phyloP scores from a whole-genome alignment of 2,888 invertebrate species.

The Drosophila rellima region DNA sequence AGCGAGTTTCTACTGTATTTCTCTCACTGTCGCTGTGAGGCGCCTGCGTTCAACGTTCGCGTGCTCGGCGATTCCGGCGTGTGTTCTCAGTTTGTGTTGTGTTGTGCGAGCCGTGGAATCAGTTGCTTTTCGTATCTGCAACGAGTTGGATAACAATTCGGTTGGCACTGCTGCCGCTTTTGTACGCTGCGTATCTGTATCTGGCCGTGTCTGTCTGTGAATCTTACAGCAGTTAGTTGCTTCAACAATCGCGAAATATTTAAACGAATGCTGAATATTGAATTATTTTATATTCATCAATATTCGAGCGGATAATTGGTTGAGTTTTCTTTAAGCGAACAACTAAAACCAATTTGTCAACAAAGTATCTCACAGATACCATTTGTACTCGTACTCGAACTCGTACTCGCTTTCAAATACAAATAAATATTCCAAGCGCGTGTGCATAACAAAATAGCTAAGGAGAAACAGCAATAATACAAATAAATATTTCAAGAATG shows the following conservation, averaged over 20 bases:
- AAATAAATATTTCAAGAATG: conserved; percentile 49
- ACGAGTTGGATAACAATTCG: conserved; percentile 72
- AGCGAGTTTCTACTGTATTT: conserved; percentile 34
- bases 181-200: conserved; percentile 36
- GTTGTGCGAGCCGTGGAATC: conserved; percentile 46
- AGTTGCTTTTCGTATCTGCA: conserved; percentile 72
- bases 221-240: conserved; percentile 29
- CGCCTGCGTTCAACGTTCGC: conserved; percentile 46
- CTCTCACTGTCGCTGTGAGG: conserved; percentile 20
- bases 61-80: conserved; percentile 18
- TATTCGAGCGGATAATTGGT: conserved; percentile 27
- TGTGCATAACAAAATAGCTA: conserved; percentile 45
- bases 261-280: conserved; percentile 11
- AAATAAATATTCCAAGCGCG: conserved; percentile 47
- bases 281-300: not conserved
- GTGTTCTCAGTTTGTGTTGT: conserved; percentile 44
- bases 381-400: conserved; percentile 3
- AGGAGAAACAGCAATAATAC: conserved; percentile 11
- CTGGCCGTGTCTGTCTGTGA: conserved; percentile 30
- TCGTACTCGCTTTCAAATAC: conserved; percentile 21
- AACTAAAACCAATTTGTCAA: conserved; percentile 46
- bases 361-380: conserved; percentile 41
- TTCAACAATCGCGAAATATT: conserved; percentile 15
- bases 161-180: conserved; percentile 55
- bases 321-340: conserved; percentile 35